phyloP scores from a whole-genome alignment of 2,113 vertebrate genomes.

The Trichomycterus rosablanca region DNA sequence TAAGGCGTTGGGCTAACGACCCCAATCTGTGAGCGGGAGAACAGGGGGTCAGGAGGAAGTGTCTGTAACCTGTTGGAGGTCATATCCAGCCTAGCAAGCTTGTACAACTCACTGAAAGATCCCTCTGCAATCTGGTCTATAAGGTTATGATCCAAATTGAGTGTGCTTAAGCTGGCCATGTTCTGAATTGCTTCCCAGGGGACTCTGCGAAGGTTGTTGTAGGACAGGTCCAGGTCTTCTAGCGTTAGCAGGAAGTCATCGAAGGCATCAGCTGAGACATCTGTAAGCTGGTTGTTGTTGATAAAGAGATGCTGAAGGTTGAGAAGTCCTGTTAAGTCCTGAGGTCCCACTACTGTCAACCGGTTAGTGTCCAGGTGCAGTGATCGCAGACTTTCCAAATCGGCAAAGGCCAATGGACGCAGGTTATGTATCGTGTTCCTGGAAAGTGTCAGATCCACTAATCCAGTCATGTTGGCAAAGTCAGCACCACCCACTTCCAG shows the following conservation, averaged over 20 bases:
- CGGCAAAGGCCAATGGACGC: slow-evolving; percentile 77
- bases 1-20: slow-evolving; percentile 78
- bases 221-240: slow-evolving; percentile 87
- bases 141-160: slow-evolving; percentile 89
- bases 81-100: slow-evolving; percentile 85
- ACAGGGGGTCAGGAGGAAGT: slow-evolving; percentile 82
- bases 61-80: slow-evolving; percentile 86
- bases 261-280: slow-evolving; percentile 72
- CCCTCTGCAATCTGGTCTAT: slow-evolving; percentile 82
- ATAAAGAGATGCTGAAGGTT: slow-evolving; percentile 87
- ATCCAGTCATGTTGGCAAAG: slow-evolving; percentile 84
- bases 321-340: slow-evolving; percentile 75
- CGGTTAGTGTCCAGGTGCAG: slow-evolving; percentile 85
- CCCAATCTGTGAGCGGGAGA: slow-evolving; percentile 77
- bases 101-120: slow-evolving; percentile 80
- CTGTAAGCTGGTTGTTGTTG: slow-evolving; percentile 84
- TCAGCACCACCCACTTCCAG: slow-evolving; percentile 75
- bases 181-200: slow-evolving; percentile 85
- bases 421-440: slow-evolving; percentile 84
- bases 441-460: slow-evolving; percentile 86
- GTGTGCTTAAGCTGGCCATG: slow-evolving; percentile 83
- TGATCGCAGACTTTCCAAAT: slow-evolving; percentile 84
- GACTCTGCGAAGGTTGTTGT: slow-evolving; percentile 83
- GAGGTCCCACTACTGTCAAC: slow-evolving; percentile 69
- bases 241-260: slow-evolving; percentile 81